phyloP scores from a whole-genome alignment of 2,113 vertebrate genomes.

The Podarcis muralis region DNA sequence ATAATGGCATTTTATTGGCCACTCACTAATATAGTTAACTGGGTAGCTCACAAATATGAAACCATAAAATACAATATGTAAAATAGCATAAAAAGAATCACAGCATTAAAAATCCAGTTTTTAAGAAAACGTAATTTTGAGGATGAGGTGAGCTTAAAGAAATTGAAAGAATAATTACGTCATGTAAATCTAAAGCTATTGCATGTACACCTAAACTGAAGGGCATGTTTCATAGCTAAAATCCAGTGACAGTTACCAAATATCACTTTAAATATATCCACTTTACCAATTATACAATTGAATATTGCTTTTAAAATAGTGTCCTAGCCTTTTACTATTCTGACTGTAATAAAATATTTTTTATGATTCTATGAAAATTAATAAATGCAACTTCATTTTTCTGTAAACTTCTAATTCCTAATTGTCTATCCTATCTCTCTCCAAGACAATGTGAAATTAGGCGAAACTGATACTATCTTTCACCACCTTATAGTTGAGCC shows the following conservation, averaged over 20 bases:
- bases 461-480: background rate
- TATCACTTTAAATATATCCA: background rate
- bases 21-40: no score
- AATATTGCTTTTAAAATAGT: constrained; percentile 10
- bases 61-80: no score
- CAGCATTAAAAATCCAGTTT: background rate
- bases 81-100: background rate
- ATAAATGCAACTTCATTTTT: constrained; percentile 28
- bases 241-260: background rate
- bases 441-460: background rate
- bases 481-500: background rate
- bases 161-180: constrained; percentile 2
- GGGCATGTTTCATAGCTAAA: background rate
- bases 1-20: background rate
- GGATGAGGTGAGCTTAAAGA: background rate
- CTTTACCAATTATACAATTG: background rate
- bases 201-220: constrained; percentile 5
- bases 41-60: no score
- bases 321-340: constrained; percentile 33
- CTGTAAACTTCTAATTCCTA: constrained; percentile 14
- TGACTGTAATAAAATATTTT: constrained; percentile 32
- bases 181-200: constrained; percentile 28
- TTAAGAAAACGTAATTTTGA: constrained; percentile 27
- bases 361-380: constrained; percentile 42
- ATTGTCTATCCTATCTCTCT: constrained; percentile 25